These are phyloP conservation scores for Amia ocellicauda DNA, from an alignment of 2,113 vertebrate species.

Conservation along the genomic window DNA sequence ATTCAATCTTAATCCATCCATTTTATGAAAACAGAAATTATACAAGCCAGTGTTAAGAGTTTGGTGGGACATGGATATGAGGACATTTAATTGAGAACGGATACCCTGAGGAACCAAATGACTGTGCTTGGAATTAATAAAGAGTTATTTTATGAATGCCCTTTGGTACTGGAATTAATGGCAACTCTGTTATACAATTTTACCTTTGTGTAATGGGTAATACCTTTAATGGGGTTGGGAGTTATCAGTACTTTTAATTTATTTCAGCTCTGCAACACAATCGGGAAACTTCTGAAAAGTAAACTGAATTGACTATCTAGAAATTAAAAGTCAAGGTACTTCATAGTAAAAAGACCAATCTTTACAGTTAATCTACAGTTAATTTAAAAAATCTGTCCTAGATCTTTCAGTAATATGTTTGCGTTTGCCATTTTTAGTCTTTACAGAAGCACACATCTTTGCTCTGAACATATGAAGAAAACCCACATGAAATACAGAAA, in stretches of 20 bases:
- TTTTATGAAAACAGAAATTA: background rate
- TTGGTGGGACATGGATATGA: background rate
- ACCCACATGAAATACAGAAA: no score
- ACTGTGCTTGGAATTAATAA: constrained; percentile 3
- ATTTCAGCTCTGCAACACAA: background rate
- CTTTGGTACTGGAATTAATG: background rate
- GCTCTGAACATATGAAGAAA: no score
- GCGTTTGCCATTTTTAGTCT: no score
- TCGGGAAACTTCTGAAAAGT: no score
- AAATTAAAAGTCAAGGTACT: no score
- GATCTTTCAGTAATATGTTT: no score
- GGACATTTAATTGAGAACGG: background rate
- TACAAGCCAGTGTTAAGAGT: no score
- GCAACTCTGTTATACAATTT: background rate
- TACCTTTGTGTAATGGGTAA: background rate
- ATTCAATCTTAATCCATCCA: background rate
- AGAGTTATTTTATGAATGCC: background rate
- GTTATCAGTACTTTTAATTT: constrained; percentile 1
- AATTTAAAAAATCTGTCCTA: no score
- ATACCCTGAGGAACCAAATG: background rate
- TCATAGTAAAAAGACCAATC: no score
- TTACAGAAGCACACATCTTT: no score
- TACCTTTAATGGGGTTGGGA: background rate
- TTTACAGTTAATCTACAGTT: no score
- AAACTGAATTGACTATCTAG: no score